phyloP scores from a whole-genome alignment of 2,888 invertebrate genomes.

The Andricus quercusramuli region DNA sequence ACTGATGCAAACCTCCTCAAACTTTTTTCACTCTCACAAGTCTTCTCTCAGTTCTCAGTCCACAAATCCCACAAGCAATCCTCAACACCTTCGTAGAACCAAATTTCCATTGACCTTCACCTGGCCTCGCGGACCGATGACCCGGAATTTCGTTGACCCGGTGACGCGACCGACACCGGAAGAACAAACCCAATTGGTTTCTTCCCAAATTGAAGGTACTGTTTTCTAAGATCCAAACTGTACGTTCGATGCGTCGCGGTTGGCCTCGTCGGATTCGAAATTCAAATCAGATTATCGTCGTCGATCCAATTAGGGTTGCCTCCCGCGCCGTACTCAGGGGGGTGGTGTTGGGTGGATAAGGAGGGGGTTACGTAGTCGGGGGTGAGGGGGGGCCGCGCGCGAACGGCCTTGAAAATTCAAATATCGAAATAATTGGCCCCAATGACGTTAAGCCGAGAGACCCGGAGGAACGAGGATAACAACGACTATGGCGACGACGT shows the following conservation, averaged over 20 bases:
- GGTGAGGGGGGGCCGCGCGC: conserved; percentile 35
- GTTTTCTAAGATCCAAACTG: conserved; percentile 26
- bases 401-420: conserved; percentile 69
- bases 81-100: neutral
- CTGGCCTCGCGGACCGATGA: conserved; percentile 49
- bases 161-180: conserved; percentile 13
- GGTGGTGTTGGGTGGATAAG: conserved; percentile 48
- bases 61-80: neutral
- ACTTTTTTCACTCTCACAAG: neutral
- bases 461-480: conserved; percentile 44
- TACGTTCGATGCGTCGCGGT: conserved; percentile 54
- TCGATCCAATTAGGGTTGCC: conserved; percentile 70
- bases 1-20: neutral
- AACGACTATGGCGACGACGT: conserved; percentile 50
- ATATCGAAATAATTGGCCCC: conserved; percentile 69
- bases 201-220: neutral
- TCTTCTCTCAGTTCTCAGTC: neutral
- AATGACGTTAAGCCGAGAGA: conserved; percentile 60
- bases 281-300: conserved; percentile 73
- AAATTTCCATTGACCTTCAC: conserved; percentile 49
- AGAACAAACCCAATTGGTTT: conserved; percentile 4
- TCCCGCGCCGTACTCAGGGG: conserved; percentile 34
- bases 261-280: conserved; percentile 66
- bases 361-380: conserved; percentile 34
- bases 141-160: conserved; percentile 48